Percentiles rank a stretch among this genome's conserved stretches.
These are phyloP conservation scores for Proales similis DNA, from an alignment of 1,140 invertebrate species.

Conservation along the genomic window DNA sequence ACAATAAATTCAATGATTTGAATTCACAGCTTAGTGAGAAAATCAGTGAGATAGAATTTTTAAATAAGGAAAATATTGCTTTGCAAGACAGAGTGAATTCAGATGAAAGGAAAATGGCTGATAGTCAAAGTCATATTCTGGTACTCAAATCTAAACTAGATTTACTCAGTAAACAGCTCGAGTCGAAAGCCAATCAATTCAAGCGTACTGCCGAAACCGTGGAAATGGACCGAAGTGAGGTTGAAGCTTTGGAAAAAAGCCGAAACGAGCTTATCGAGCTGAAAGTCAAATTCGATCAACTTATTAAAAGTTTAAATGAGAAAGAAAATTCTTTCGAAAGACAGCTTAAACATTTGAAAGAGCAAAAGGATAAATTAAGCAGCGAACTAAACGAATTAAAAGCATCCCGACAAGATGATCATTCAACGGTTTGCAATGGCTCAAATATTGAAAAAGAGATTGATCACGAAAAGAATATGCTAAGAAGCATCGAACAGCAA, in stretches of 20 bases:
- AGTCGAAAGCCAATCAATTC: conserved; percentile 31
- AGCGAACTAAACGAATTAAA: conserved; percentile 2
- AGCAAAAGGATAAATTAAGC: conserved; percentile 19
- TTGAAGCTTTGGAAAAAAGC: conserved; percentile 28
- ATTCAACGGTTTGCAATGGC: too few species aligned
- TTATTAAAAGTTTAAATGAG: conserved; percentile 1
- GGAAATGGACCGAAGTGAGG: conserved; percentile 11
- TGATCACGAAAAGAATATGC: conserved; percentile 12
- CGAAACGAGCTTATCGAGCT: conserved; percentile 14
- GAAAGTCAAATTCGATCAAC: not conserved
- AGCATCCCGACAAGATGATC: conserved; percentile 1
- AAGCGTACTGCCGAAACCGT: conserved; percentile 2
- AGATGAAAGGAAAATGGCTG: conserved; percentile 17
- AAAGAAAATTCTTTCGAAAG: not conserved
- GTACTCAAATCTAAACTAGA: conserved; percentile 25
- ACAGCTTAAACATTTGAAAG: conserved; percentile 10
- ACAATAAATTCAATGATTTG: conserved; percentile 16
- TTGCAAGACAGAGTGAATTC: conserved; percentile 25
- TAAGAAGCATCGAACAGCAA: conserved; percentile 25
- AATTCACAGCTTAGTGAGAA: conserved; percentile 17
- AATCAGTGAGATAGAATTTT: conserved; percentile 38
- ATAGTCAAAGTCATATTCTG: not conserved
- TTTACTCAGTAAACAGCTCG: conserved; percentile 17
- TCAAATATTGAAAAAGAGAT: conserved; percentile 31
- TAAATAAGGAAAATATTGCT: conserved; percentile 36